phyloP scores from a whole-genome alignment of 2,888 invertebrate genomes.

The Ectemnius lituratus region DNA sequence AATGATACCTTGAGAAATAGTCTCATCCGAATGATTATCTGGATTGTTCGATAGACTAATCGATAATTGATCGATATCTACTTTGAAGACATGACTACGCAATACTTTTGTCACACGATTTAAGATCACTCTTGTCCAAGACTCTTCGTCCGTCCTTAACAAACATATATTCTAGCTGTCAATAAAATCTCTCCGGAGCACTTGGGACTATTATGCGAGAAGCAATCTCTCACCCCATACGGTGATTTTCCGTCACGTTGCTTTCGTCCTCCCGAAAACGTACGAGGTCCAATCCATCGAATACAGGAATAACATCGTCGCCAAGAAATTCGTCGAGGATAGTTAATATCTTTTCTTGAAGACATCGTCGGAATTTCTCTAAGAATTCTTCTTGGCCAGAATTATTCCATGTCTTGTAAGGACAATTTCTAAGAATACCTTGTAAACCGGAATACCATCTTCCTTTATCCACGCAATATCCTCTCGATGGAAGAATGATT shows the following conservation, averaged over 20 bases:
- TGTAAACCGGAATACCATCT: conserved; percentile 62
- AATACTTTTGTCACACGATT: conserved; percentile 81
- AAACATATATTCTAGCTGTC: neutral
- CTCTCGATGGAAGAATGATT: conserved; percentile 32
- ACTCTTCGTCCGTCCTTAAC: conserved; percentile 74
- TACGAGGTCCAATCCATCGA: conserved; percentile 83
- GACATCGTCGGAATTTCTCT: conserved; percentile 62
- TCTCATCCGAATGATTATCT: conserved; percentile 11
- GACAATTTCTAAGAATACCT: conserved; percentile 65
- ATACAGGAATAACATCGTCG: conserved; percentile 82
- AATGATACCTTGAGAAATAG: conserved; percentile 39
- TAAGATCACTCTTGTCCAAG: conserved; percentile 82
- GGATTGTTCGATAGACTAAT: conserved; percentile 19
- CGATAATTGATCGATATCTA: conserved; percentile 78
- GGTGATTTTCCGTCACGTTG: conserved; percentile 34
- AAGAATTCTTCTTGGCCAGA: conserved; percentile 60
- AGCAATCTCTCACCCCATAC: conserved; percentile 18
- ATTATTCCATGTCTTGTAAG: conserved; percentile 51
- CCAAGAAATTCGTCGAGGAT: conserved; percentile 82
- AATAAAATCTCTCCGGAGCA: no score
- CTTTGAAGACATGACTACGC: conserved; percentile 84
- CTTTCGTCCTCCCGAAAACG: conserved; percentile 77
- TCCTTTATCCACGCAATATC: conserved; percentile 54
- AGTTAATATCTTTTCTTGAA: conserved; percentile 76
- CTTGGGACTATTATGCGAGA: no score